These are phyloP conservation scores for Ruditapes philippinarum DNA, from an alignment of 1,140 invertebrate species.

Conservation along the genomic window DNA sequence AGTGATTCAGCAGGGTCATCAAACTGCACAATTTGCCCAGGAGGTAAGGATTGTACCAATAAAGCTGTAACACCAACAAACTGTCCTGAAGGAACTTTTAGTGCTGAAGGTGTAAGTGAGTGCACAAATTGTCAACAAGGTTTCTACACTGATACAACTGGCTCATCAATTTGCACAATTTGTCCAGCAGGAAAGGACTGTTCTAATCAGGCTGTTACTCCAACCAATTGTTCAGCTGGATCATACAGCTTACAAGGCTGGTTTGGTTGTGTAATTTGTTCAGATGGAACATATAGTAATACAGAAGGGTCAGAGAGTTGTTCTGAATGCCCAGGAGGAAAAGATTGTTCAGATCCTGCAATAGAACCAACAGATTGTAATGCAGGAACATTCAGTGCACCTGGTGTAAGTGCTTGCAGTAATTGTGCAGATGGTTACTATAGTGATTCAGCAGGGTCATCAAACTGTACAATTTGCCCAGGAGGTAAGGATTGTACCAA, in stretches of 20 bases:
- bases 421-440: neutral
- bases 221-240: conserved; percentile 63
- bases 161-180: conserved; percentile 54
- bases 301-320: conserved; percentile 49
- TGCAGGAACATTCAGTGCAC: conserved; percentile 59
- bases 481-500: conserved; percentile 66
- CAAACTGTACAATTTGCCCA: conserved; percentile 68
- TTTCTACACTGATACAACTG: conserved; percentile 27
- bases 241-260: conserved; percentile 67
- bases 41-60: conserved; percentile 62
- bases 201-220: conserved; percentile 52
- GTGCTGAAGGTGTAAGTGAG: conserved; percentile 39
- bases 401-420: conserved; percentile 5
- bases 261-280: conserved; percentile 67
- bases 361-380: conserved; percentile 57
- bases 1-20: conserved; percentile 22
- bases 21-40: conserved; percentile 58
- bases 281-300: conserved; percentile 67
- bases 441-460: conserved; percentile 4
- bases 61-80: neutral
- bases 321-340: conserved; percentile 70
- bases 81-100: conserved; percentile 69
- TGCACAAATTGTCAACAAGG: conserved; percentile 70
- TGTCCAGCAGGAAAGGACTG: conserved; percentile 69
- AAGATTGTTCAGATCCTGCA: conserved; percentile 65